A percentile compares a stretch with the other conserved stretches of the same genome.
These are phyloP conservation scores for Abscondita cerata DNA, from an alignment of 2,888 invertebrate genomes.

Conservation along the genomic window DNA sequence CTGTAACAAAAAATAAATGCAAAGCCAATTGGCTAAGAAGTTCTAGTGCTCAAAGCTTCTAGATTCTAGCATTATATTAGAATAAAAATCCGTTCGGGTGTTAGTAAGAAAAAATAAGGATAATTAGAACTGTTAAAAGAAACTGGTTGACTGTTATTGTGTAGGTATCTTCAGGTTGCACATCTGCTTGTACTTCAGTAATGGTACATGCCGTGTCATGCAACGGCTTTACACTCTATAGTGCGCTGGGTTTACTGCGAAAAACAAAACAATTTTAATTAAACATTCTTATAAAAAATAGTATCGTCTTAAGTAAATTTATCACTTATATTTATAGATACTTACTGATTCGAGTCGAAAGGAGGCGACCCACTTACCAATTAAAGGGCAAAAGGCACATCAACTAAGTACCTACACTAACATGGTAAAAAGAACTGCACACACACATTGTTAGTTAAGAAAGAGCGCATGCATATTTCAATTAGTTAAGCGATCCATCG, in stretches of 20 bases:
- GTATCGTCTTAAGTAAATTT: too few species aligned
- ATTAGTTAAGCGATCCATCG: too few species aligned
- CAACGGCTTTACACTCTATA: conserved; percentile 45
- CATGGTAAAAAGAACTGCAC: too few species aligned
- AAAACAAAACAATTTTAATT: conserved; percentile 36
- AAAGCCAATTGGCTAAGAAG: conserved; percentile 19
- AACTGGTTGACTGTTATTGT: conserved; percentile 15
- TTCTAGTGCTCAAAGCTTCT: conserved; percentile 24
- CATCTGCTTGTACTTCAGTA: conserved; percentile 29
- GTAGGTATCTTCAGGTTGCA: conserved; percentile 25
- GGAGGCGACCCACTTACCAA: not conserved
- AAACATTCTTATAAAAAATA: conserved; percentile 6
- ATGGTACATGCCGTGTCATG: conserved; percentile 37
- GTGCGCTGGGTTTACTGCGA: conserved; percentile 47
- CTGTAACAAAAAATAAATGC: conserved; percentile 62
- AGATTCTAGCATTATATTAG: conserved; percentile 12
- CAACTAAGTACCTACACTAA: too few species aligned
- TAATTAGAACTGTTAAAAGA: conserved; percentile 20
- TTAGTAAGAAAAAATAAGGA: conserved; percentile 22
- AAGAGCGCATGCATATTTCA: not conserved
- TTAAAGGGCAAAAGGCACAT: not conserved
- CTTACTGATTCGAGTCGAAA: not conserved
- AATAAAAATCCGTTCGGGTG: conserved; percentile 3
- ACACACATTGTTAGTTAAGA: too few species aligned
- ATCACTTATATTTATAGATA: not conserved